Percentiles rank a stretch among this genome's conserved stretches.
Conservation (phyloP, 1,140 invertebrate genomes). For the Paracyclopina nana region DNA sequence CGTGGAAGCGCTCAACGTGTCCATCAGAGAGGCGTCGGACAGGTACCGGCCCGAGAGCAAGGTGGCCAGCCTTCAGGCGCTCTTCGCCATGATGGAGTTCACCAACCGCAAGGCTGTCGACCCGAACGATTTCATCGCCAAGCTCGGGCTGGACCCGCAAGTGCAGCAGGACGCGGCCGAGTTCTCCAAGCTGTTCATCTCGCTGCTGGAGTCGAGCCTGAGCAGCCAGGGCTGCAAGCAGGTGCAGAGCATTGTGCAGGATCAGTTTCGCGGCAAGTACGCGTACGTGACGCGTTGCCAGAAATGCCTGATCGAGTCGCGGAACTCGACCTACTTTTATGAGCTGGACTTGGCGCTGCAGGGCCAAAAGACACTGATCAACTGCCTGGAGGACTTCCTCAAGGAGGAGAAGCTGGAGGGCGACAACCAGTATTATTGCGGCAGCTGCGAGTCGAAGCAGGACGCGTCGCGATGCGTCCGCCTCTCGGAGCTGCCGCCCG, state of each 20-base stretch:
- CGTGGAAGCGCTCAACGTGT: slow-evolving; percentile 26
- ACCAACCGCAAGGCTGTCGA: slow-evolving; percentile 36
- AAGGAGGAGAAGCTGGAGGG: slow-evolving; percentile 41
- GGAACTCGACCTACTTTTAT: slow-evolving; percentile 39
- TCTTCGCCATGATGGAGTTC: slow-evolving; percentile 44
- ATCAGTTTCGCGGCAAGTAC: slow-evolving; percentile 41
- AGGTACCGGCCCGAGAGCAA: slow-evolving; percentile 27
- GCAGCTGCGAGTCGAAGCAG: slow-evolving; percentile 37
- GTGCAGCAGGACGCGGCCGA: slow-evolving; percentile 50
- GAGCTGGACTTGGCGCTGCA: slow-evolving; percentile 42
- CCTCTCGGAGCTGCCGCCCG: slow-evolving; percentile 39
- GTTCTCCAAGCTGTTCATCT: slow-evolving; percentile 45
- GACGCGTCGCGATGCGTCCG: slow-evolving; percentile 40
- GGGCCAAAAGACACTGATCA: slow-evolving; percentile 34
- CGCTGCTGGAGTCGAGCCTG: slow-evolving; percentile 36
- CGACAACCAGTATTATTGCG: slow-evolving; percentile 43
- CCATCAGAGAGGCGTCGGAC: slow-evolving; percentile 21
- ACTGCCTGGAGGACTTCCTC: slow-evolving; percentile 42
- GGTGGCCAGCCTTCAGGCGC: slow-evolving; percentile 41
- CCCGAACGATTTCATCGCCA: slow-evolving; percentile 38
- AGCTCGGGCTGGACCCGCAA: slow-evolving; percentile 40
- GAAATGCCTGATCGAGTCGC: slow-evolving; percentile 37
- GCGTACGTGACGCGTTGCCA: slow-evolving; percentile 42
- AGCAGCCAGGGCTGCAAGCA: slow-evolving; percentile 27
- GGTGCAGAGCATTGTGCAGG: slow-evolving; percentile 34